These are phyloP conservation scores for Trachelus stipa DNA, from an alignment of 2,888 invertebrate species.

Conservation along the genomic window DNA sequence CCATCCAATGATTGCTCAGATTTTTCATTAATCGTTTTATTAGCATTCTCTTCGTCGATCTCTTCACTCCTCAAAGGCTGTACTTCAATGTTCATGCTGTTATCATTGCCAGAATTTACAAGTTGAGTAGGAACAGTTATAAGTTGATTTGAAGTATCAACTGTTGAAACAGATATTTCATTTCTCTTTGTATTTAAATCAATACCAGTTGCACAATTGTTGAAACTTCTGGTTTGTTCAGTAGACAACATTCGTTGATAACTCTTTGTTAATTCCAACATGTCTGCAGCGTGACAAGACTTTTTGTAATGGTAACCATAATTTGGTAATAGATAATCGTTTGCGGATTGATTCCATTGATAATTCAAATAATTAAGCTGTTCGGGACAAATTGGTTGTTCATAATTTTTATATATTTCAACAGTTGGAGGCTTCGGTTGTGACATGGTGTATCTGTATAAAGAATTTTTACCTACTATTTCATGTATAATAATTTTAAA, in stretches of 20 bases:
- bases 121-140: conserved; percentile 27
- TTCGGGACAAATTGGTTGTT: not conserved
- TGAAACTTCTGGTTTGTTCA: not conserved
- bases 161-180: not conserved
- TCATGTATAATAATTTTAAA: not conserved
- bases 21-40: not conserved
- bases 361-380: not conserved
- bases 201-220: not conserved
- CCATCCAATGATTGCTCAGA: not conserved
- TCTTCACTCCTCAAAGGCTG: conserved; percentile 19
- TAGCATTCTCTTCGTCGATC: not conserved
- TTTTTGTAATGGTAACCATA: not conserved
- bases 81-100: conserved; percentile 28
- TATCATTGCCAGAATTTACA: conserved; percentile 20
- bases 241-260: not conserved
- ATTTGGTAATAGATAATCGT: not conserved
- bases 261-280: not conserved
- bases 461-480: not conserved
- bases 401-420: not conserved
- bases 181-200: not conserved
- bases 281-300: not conserved
- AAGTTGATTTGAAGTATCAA: conserved; percentile 18
- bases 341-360: not conserved
- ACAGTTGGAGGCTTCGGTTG: not conserved
- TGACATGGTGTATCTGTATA: not conserved